Conservation (phyloP, 2,797 vertebrate genomes). For the Florisuga fusca region DNA sequence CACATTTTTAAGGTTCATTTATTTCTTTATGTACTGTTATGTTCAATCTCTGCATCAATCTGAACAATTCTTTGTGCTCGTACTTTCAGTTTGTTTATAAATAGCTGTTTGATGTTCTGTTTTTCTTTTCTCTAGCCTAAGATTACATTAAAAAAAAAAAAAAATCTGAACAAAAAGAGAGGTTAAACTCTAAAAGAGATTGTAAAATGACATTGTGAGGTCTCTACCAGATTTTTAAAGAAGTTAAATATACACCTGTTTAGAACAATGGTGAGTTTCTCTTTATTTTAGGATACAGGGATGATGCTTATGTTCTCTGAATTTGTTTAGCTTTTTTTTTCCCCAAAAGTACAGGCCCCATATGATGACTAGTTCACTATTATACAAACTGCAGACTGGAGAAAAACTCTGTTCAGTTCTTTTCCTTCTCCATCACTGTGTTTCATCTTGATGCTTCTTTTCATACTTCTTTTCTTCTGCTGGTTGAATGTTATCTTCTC, state of each 20-base stretch:
- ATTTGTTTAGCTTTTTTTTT: not conserved
- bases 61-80: not conserved
- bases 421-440: not conserved
- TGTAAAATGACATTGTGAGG: not conserved
- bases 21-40: constrained; percentile 1
- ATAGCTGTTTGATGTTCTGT: not conserved
- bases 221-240: not conserved
- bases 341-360: not conserved
- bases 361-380: too few species aligned
- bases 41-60: not conserved
- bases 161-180: not conserved
- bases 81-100: not conserved
- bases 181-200: not conserved
- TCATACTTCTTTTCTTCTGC: not conserved
- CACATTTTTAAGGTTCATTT: constrained; percentile 41
- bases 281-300: not conserved
- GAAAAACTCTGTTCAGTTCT: not conserved
- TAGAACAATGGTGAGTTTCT: not conserved
- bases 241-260: not conserved
- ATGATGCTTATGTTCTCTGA: not conserved
- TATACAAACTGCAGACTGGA: not conserved
- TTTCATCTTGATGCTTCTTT: not conserved
- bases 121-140: not conserved
- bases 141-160: not conserved
- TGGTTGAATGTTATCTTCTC: not conserved